Percentiles rank a stretch among this genome's conserved stretches.
These are phyloP conservation scores for Autographa gamma DNA, from an alignment of 2,888 invertebrate genomes.

Conservation along the genomic window DNA sequence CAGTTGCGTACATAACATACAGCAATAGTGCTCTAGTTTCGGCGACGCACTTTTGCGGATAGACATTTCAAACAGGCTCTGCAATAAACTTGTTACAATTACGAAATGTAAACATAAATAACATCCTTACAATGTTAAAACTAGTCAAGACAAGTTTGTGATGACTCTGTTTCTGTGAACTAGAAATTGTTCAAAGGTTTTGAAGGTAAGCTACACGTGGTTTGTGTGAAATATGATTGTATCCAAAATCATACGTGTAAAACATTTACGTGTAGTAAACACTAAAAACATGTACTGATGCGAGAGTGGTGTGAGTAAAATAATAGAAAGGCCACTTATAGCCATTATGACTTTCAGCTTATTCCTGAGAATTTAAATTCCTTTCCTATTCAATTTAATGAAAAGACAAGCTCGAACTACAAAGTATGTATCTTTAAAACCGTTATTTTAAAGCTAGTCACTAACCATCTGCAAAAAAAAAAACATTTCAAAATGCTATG, in stretches of 20 bases:
- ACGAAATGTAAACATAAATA: slow-evolving; percentile 49
- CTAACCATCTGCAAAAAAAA: too few relatives aligned
- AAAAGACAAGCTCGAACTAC: too few relatives aligned
- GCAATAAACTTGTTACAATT: slow-evolving; percentile 62
- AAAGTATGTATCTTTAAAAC: too few relatives aligned
- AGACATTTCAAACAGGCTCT: slow-evolving; percentile 73
- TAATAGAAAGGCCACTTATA: too few relatives aligned
- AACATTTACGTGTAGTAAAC: too few relatives aligned
- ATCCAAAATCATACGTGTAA: background rate
- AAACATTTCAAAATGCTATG: too few relatives aligned
- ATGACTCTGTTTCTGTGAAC: slow-evolving; percentile 27
- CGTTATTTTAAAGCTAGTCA: too few relatives aligned
- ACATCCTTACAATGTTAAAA: slow-evolving; percentile 54
- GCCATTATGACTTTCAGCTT: too few relatives aligned
- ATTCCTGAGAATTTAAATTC: too few relatives aligned
- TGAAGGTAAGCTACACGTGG: background rate
- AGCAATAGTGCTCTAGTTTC: slow-evolving; percentile 68
- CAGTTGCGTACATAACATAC: slow-evolving; percentile 45
- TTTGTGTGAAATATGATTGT: background rate
- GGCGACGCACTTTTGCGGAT: slow-evolving; percentile 58
- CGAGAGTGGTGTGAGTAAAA: too few relatives aligned
- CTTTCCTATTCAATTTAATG: too few relatives aligned
- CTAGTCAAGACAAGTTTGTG: slow-evolving; percentile 35
- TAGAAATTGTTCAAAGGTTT: slow-evolving; percentile 8
- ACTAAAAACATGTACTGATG: too few relatives aligned